Conservation (phyloP, 1,140 invertebrate genomes). For the Semibalanus balanoides region DNA sequence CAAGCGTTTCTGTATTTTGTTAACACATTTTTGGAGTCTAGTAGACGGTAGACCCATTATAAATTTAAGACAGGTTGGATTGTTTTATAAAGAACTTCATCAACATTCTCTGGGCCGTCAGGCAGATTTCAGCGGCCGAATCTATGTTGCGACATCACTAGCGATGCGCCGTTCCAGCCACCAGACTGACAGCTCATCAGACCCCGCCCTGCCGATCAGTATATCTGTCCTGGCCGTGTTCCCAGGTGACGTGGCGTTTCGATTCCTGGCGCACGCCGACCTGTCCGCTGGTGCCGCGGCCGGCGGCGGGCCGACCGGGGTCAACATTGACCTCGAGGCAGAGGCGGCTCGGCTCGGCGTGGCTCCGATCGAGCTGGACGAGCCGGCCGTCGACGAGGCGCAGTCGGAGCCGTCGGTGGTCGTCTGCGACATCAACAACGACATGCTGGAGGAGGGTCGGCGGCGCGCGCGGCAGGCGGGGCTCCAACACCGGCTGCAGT, state of each 20-base stretch:
- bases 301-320: too few relatives aligned
- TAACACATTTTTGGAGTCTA: too few relatives aligned
- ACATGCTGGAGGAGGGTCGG: constrained; percentile 4
- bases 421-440: constrained; percentile 24
- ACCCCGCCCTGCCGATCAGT: too few relatives aligned
- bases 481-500: constrained; percentile 40
- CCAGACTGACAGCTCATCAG: neutral
- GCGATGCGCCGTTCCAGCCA: too few relatives aligned
- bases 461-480: neutral
- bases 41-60: too few relatives aligned
- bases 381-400: neutral
- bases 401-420: constrained; percentile 25
- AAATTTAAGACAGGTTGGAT: too few relatives aligned
- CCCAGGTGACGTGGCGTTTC: neutral
- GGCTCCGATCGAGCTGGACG: neutral
- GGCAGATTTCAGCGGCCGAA: too few relatives aligned
- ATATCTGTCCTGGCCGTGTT: too few relatives aligned
- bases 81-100: too few relatives aligned
- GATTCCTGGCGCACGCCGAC: neutral
- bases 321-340: neutral
- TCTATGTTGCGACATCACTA: too few relatives aligned
- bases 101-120: too few relatives aligned
- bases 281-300: neutral
- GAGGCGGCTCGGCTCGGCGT: neutral
- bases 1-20: too few relatives aligned